Conservation (phyloP, 2,113 vertebrate genomes). For the Hirundichthys speculiger region DNA sequence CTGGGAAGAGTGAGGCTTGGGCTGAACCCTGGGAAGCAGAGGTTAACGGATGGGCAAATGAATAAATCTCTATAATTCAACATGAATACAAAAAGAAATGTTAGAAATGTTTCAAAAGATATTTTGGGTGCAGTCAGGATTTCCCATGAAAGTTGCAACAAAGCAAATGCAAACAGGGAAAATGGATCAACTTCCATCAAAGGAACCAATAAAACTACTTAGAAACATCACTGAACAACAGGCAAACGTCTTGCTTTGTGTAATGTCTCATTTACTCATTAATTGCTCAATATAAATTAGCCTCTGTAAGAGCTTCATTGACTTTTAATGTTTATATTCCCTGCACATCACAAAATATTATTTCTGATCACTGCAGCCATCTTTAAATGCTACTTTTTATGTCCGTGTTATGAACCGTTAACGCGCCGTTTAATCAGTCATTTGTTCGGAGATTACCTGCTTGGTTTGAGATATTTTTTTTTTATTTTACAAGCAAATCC, state of each 20-base stretch:
- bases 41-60: too few species aligned
- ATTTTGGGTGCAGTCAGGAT: too few species aligned
- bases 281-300: conserved; percentile 27
- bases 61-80: too few species aligned
- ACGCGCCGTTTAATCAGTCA: conserved; percentile 21
- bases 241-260: background rate
- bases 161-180: background rate
- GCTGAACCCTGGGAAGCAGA: too few species aligned
- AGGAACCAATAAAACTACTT: too few species aligned
- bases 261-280: conserved; percentile 24
- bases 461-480: conserved; percentile 8
- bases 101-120: background rate
- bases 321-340: conserved; percentile 3
- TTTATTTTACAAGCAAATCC: background rate
- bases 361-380: conserved; percentile 16
- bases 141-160: background rate
- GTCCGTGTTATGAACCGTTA: conserved; percentile 2
- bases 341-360: conserved; percentile 6
- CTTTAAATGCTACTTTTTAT: conserved; percentile 15
- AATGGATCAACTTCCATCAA: too few species aligned
- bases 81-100: too few species aligned
- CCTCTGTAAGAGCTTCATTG: background rate
- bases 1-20: too few species aligned
- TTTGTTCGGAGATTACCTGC: conserved; percentile 1
- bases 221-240: too few species aligned